phyloP scores from a whole-genome alignment of 2,797 vertebrate species.

The Catharus ustulatus region DNA sequence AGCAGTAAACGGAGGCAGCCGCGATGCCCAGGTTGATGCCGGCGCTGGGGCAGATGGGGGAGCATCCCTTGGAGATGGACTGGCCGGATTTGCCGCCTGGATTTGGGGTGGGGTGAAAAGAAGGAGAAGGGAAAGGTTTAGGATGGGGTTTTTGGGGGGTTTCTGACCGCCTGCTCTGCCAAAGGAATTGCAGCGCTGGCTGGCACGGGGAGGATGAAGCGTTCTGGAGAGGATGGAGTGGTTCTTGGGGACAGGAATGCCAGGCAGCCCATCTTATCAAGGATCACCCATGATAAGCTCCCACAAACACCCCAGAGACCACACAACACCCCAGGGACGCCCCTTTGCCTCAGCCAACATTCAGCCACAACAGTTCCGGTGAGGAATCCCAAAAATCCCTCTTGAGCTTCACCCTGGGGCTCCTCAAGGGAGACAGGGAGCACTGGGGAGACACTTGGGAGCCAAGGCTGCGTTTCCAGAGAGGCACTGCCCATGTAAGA shows the following conservation, averaged over 20 bases:
- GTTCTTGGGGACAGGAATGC: not conserved
- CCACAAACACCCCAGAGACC: not conserved
- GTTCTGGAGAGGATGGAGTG: not conserved
- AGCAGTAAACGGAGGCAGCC: slow-evolving; percentile 54
- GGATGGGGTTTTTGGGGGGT: not conserved
- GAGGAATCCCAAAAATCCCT: not conserved
- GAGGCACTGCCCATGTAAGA: not conserved
- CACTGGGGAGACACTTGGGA: not conserved
- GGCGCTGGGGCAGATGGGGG: slow-evolving; percentile 6
- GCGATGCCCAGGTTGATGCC: slow-evolving; percentile 55
- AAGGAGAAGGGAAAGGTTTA: not conserved
- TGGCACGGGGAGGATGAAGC: not conserved
- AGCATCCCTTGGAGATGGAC: slow-evolving; percentile 71
- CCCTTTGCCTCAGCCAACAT: not conserved
- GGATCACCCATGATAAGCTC: not conserved
- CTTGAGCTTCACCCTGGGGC: not conserved
- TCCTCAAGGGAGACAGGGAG: not conserved
- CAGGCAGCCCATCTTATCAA: not conserved
- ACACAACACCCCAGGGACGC: not conserved
- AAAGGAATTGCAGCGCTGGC: not conserved
- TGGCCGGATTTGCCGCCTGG: slow-evolving; percentile 42
- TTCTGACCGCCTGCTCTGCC: not conserved
- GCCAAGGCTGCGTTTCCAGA: not conserved
- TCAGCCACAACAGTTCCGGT: rapidly evolving
- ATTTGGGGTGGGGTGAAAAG: not conserved